Conservation (phyloP, 37 sponge, comb jelly and placozoan species). For the Hormiphora californensis region DNA sequence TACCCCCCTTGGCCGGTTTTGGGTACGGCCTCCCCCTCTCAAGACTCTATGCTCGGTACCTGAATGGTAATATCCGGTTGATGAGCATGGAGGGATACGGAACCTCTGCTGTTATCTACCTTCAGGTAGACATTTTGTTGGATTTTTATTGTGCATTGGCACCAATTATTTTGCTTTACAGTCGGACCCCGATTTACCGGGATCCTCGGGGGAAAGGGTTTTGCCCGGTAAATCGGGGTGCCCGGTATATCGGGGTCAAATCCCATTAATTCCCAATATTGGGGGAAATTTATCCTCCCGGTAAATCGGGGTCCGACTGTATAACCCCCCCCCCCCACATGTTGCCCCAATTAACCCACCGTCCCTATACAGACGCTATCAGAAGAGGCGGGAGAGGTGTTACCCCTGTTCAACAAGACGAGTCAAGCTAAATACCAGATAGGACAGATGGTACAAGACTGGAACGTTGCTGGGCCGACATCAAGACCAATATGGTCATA, state of each 20-base stretch:
- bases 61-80: conserved; percentile 47
- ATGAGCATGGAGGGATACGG: conserved; percentile 46
- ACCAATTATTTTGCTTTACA: not conserved
- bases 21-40: conserved; percentile 55
- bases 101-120: conserved; percentile 48
- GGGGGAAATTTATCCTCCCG: no score
- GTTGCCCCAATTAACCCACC: no score
- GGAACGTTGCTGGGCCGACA: conserved; percentile 29
- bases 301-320: not conserved
- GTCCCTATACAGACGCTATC: conserved; percentile 21
- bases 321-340: no score
- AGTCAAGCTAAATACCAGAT: conserved; percentile 43
- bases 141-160: not conserved
- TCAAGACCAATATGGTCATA: conserved; percentile 49
- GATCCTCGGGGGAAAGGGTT: no score
- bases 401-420: conserved; percentile 46
- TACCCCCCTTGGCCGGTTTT: conserved; percentile 49
- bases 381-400: conserved; percentile 2
- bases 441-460: conserved; percentile 45
- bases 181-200: not conserved
- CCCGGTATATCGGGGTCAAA: no score
- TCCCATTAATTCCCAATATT: no score
- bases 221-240: no score
- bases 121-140: not conserved
- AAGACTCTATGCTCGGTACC: conserved; percentile 53